A percentile compares a stretch with the other conserved stretches of the same genome.
These are phyloP conservation scores for Diplodus puntazzo DNA, from an alignment of 2,797 vertebrate species.

Conservation along the genomic window DNA sequence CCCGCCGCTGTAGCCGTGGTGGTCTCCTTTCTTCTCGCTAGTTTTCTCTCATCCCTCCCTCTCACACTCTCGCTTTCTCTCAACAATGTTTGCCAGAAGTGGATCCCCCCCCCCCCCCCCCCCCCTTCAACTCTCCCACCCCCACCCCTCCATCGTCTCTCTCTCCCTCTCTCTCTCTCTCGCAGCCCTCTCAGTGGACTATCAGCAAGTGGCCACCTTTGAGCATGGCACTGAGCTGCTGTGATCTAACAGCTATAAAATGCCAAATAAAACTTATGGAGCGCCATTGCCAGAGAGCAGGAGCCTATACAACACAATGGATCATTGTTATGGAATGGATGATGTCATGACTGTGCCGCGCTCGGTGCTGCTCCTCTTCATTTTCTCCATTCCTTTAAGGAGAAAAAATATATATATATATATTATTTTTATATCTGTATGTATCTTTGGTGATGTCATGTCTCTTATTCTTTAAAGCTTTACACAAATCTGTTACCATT, in stretches of 20 bases:
- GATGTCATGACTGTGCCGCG: conserved; percentile 81
- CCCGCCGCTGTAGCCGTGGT: conserved; percentile 58
- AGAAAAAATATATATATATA: conserved; percentile 30
- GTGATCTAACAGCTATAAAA: conserved; percentile 90
- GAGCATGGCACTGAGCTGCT: conserved; percentile 79
- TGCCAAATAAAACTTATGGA: conserved; percentile 88
- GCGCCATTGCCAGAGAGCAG: conserved; percentile 81
- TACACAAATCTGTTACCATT: conserved; percentile 15
- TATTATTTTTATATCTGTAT: conserved; percentile 65
- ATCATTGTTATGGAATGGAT: conserved; percentile 88
- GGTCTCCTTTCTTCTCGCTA: conserved; percentile 61
- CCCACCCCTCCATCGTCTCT: conserved; percentile 15
- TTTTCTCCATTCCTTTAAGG: conserved; percentile 46
- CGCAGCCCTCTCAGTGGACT: conserved; percentile 59
- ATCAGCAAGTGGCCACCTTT: conserved; percentile 79
- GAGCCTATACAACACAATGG: conserved; percentile 82
- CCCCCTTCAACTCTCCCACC: conserved; percentile 3
- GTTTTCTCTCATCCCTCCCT: conserved; percentile 62
- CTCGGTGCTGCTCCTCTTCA: conserved; percentile 70
- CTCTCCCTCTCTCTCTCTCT: conserved; percentile 5
- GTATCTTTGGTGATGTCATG: conserved; percentile 76
- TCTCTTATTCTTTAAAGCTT: conserved; percentile 49
- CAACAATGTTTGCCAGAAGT: conserved; percentile 62
- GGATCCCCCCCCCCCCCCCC: conserved; percentile 25
- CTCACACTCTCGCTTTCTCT: conserved; percentile 67